phyloP scores from a whole-genome alignment of 2,888 invertebrate species.

The Poecilus cupreus region DNA sequence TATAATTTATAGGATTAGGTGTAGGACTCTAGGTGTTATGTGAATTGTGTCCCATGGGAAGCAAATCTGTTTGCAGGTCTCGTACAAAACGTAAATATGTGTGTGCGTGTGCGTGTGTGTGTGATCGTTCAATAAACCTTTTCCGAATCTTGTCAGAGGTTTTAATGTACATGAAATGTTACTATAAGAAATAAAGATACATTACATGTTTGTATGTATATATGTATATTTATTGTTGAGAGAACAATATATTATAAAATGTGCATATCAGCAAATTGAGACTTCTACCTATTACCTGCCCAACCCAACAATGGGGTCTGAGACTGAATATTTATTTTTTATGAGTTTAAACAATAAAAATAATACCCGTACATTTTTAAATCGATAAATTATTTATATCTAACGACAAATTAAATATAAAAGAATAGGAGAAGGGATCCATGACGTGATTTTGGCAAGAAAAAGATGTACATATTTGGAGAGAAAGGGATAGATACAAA shows the following conservation, averaged over 20 bases:
- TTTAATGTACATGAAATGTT: not conserved
- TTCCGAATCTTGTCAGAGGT: not conserved
- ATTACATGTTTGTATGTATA: constrained; percentile 30
- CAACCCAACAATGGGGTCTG: too few species aligned
- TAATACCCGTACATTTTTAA: too few species aligned
- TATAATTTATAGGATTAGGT: constrained; percentile 18
- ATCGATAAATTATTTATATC: too few species aligned
- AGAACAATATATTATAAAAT: not conserved
- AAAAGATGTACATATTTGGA: too few species aligned
- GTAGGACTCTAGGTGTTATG: not conserved
- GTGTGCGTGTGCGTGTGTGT: not conserved
- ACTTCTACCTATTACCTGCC: too few species aligned
- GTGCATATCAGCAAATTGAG: not conserved
- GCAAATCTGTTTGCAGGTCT: constrained; percentile 5
- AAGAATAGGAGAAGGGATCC: too few species aligned
- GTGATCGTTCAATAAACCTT: not conserved
- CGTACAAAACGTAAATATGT: constrained; percentile 1
- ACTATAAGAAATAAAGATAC: not conserved
- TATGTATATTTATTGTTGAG: constrained; percentile 36
- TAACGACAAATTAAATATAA: too few species aligned
- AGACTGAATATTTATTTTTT: too few species aligned
- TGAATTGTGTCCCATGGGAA: not conserved
- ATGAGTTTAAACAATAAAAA: too few species aligned
- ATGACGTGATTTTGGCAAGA: too few species aligned
- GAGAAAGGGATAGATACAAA: too few species aligned